A percentile compares a stretch with the other conserved stretches of the same genome.
Conservation (phyloP, 2,888 invertebrate species). For the Eurois occulta region DNA sequence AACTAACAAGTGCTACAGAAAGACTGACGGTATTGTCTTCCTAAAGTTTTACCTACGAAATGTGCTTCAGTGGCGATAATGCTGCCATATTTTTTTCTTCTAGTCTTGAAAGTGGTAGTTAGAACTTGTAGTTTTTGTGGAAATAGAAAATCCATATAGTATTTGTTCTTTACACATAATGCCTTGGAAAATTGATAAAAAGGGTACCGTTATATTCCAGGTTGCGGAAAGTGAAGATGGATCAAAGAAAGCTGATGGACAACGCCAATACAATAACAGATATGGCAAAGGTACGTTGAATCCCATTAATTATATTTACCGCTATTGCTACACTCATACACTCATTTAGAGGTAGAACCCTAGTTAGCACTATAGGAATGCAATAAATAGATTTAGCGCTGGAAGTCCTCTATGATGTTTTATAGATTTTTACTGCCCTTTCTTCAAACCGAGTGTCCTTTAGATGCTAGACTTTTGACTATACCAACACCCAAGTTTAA, state of each 20-base stretch:
- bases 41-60: background rate
- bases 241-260: conserved; percentile 99
- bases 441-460: background rate
- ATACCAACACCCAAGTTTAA: background rate
- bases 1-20: background rate
- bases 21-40: background rate
- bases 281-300: conserved; percentile 98
- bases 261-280: conserved; percentile 99
- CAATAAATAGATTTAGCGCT: conserved; percentile 50
- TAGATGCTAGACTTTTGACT: conserved; percentile 24
- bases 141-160: background rate
- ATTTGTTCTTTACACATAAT: background rate
- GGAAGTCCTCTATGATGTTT: conserved; percentile 36
- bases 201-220: conserved; percentile 87
- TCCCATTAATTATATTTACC: conserved; percentile 57
- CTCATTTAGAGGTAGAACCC: conserved; percentile 79
- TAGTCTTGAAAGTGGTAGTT: background rate
- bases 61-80: background rate
- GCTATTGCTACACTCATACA: conserved; percentile 87
- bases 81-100: background rate
- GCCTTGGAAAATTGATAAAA: conserved; percentile 10
- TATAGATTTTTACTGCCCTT: conserved; percentile 12
- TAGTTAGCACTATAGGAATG: conserved; percentile 76
- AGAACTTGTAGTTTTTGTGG: too few relatives aligned
- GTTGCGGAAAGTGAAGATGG: conserved; percentile 99